phyloP scores from a whole-genome alignment of 2,113 vertebrate species.

The Pseudonaja textilis region DNA sequence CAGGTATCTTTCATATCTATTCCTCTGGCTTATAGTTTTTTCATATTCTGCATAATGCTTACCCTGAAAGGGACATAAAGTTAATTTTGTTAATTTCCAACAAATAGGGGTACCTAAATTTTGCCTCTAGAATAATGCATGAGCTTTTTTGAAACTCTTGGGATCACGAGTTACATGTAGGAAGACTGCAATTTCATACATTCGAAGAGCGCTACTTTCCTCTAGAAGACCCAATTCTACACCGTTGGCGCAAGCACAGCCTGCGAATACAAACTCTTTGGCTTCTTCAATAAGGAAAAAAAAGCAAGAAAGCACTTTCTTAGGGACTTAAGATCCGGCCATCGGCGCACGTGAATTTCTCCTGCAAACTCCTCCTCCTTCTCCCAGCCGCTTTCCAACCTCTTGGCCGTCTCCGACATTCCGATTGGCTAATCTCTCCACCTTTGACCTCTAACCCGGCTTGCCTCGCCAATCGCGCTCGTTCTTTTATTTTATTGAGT shows the following conservation, averaged over 20 bases:
- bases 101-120: not conserved
- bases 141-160: not conserved
- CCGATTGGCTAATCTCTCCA: conserved; percentile 21
- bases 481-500: conserved; percentile 12
- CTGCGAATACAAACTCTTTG: conserved; percentile 58
- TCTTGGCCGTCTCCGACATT: not conserved
- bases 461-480: conserved; percentile 26
- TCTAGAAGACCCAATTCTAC: conserved; percentile 43
- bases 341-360: conserved; percentile 30
- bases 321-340: not conserved
- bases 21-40: not conserved
- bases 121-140: not conserved
- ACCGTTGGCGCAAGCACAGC: conserved; percentile 55
- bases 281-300: not conserved
- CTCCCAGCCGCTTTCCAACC: not conserved
- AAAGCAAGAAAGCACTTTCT: too few species aligned
- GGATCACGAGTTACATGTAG: not conserved
- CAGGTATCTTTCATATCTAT: not conserved
- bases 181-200: not conserved
- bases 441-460: conserved; percentile 58
- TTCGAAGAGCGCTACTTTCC: conserved; percentile 49
- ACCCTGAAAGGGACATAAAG: not conserved
- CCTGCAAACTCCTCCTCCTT: not conserved
- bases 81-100: not conserved
- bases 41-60: not conserved